Percentiles rank a stretch among this genome's conserved stretches.
Conservation (phyloP, 1,140 invertebrate species). For the Drosophila bocki region DNA sequence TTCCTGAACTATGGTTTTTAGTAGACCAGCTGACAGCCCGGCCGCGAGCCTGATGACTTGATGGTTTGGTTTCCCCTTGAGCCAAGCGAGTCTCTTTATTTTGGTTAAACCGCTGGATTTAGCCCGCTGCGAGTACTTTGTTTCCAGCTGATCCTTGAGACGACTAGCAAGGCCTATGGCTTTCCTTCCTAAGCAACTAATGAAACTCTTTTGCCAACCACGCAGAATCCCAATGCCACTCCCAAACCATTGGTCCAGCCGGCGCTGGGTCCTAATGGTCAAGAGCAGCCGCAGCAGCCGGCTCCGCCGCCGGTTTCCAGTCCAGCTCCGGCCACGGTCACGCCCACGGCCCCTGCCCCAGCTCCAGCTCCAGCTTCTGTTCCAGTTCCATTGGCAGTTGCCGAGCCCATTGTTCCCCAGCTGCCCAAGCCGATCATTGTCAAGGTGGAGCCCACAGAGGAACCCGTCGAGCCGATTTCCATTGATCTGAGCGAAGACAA, state of each 20-base stretch:
- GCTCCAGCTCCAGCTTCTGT: too few relatives aligned
- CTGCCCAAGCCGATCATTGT: constrained; percentile 35
- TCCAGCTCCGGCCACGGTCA: neutral
- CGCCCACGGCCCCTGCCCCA: too few relatives aligned
- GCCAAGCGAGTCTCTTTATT: constrained; percentile 23
- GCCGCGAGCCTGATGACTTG: constrained; percentile 17
- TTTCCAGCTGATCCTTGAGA: constrained; percentile 1
- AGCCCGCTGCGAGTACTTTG: constrained; percentile 13
- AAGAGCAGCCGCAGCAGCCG: neutral
- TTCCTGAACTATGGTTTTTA: constrained; percentile 85
- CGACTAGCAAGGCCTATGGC: neutral
- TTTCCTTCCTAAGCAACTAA: constrained; percentile 18
- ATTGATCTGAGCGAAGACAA: constrained; percentile 36
- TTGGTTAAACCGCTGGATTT: constrained; percentile 18
- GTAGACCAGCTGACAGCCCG: constrained; percentile 41
- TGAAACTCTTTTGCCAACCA: constrained; percentile 22
- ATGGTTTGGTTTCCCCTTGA: constrained; percentile 24
- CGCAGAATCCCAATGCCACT: constrained; percentile 62
- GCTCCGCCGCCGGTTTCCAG: neutral
- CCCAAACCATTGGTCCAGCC: constrained; percentile 41
- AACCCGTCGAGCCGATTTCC: neutral
- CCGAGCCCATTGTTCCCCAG: neutral
- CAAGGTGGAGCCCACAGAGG: constrained; percentile 39
- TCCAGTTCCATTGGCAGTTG: neutral
- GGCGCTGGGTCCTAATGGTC: neutral